Base-by-base conservation (phyloP, 1,140 invertebrate genomes). In the Laodelphax striatellus region DNA sequence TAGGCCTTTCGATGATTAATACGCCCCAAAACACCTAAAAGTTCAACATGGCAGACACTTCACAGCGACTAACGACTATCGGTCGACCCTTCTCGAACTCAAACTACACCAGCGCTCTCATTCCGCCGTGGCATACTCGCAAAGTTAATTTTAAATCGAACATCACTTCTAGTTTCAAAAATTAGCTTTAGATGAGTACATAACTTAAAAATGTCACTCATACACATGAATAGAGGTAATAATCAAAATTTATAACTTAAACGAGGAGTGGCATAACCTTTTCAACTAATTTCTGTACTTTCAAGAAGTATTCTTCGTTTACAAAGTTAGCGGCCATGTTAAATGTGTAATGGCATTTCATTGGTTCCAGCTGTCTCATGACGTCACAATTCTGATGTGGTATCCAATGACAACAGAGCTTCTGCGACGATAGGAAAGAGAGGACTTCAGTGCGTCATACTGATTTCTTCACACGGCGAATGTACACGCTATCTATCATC, bases 41-140 rank as follows among this genome's bases (percentile, higher is more conserved):
- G 50, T 53, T 60, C 46, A 60, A 60, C 58, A 60, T 60, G 58
- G 58, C 58, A 60, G 58, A 55, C 54, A 60, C 58, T 60, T 44
- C 58, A 60, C 58, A 54, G 58, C 58, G 54, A 60, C 58, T 60
- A 50, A 52, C 58, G 58, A 54, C 50, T 54, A 53, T 34, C 58
- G 41, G 58, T 52, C 42, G 52, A 50, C 42, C 58, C 31, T 50
- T 16, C 17, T 50, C 41, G 46, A 34, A 38, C 50, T 54, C 52
- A 24, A 50, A 52, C 58, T 11, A 54, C 58, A 60, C 24, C 52
- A 60, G 58, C 58, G 58, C 58, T 60, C 52, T n/a, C 16, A 5
- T 5, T 19, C 13, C 34, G 42, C 58, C 34, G 22, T 41, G 34
- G 50, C 16, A 43, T 10, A 57, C n/a, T 43, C 21, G 16, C 38